A percentile compares a stretch with the other conserved stretches of the same genome.
These are phyloP conservation scores for Halcyon chelicuti DNA, from an alignment of 2,797 vertebrate species.

Conservation along the genomic window DNA sequence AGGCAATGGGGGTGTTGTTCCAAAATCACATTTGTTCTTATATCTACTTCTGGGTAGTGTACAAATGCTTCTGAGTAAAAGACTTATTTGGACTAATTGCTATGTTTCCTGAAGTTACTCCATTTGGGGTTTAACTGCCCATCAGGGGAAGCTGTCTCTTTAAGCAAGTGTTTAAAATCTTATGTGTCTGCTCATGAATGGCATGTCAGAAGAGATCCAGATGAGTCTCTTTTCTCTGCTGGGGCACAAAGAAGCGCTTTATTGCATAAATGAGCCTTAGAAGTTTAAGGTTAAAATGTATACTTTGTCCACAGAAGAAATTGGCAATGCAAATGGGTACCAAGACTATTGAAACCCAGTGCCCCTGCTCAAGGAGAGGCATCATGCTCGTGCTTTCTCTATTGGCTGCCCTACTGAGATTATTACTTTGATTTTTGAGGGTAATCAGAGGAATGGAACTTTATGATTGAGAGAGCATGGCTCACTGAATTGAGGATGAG, in stretches of 20 bases:
- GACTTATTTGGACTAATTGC: not conserved
- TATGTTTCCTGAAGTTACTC: not conserved
- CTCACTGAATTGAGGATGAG: not conserved
- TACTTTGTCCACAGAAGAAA: not conserved
- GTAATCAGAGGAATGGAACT: not conserved
- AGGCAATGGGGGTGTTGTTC: not conserved
- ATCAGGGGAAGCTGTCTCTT: not conserved
- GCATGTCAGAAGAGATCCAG: not conserved
- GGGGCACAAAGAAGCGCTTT: not conserved
- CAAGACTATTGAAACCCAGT: fast-evolving
- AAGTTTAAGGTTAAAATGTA: not conserved
- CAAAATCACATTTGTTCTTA: not conserved
- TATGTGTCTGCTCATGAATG: fast-evolving
- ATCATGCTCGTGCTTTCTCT: fast-evolving
- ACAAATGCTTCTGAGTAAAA: not conserved
- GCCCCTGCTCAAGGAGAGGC: not conserved
- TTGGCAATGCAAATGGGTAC: fast-evolving
- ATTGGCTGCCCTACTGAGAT: not conserved
- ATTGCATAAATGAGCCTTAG: not conserved
- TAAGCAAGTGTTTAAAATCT: not conserved
- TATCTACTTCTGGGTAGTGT: not conserved
- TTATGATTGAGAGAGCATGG: not conserved
- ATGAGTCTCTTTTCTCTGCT: not conserved
- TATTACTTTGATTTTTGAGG: not conserved
- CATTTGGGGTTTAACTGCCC: not conserved